Evolutionary conservation across 2,888 invertebrate species (phyloP).

Genomic region (Erpobdella octoculata): DNA sequence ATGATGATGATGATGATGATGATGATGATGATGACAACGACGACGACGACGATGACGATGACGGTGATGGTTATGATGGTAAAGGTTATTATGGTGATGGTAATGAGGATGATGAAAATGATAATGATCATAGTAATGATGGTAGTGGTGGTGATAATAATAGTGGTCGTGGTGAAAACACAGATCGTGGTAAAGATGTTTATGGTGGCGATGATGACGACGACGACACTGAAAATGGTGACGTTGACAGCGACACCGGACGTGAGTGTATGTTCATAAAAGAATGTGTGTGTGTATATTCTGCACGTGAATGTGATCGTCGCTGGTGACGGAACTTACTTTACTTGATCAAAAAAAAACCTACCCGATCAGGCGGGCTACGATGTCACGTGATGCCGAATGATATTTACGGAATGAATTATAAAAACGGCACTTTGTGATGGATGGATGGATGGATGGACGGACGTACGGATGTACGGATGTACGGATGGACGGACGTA

Average conservation of each 20-base stretch:
- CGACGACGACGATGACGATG: slow-evolving; percentile 14
- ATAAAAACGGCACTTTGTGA: too few species aligned
- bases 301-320: too few species aligned
- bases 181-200: not conserved
- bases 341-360: too few species aligned
- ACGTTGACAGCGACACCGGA: not conserved
- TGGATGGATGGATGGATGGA: too few species aligned
- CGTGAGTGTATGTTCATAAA: too few species aligned
- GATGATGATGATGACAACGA: slow-evolving; percentile 14
- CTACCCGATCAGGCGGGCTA: too few species aligned
- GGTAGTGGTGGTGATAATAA: not conserved
- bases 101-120: not conserved
- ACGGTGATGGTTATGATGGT: slow-evolving; percentile 7
- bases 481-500: too few species aligned
- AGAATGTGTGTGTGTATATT: too few species aligned
- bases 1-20: slow-evolving; percentile 20
- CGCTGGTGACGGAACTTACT: too few species aligned
- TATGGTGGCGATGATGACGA: not conserved
- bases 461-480: too few species aligned
- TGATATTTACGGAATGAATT: too few species aligned
- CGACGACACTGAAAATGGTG: not conserved
- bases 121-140: slow-evolving; percentile 8
- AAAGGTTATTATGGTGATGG: not conserved
- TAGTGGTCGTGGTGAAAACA: not conserved
- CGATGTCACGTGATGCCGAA: too few species aligned